Base-by-base conservation (phyloP, 2,113 vertebrate species). In the Condylura cristata region DNA sequence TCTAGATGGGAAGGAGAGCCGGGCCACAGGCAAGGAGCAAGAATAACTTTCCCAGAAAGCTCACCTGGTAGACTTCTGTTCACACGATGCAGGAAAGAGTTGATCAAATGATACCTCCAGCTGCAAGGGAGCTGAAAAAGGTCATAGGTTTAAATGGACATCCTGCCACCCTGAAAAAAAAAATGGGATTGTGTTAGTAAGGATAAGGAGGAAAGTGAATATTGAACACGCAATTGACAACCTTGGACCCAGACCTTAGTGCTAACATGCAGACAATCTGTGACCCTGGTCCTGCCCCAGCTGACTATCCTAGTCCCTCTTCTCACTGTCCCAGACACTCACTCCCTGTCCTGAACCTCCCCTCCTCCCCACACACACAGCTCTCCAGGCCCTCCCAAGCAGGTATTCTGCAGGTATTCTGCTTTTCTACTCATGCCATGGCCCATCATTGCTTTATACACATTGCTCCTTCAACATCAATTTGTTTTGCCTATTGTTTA, bases 321-420 rank as follows among this genome's bases (percentile, higher is more conserved):
- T 46, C 53, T 30, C 11, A 68, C 13, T 12, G 5, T 12, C 16
- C 18, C 0, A 3, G 11, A 7, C 56, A 20, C 3, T 34, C 0
- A 0, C 13, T 41, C 14, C 4, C 4, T 5, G 14, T 8, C 30
- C 76, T 63, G 39, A 5, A 28, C 30, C 4, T 4, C 3, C 9
- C 74, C n/a, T n/a, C n/a, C n/a, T n/a, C n/a, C n/a, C n/a, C n/a
- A n/a, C n/a, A n/a, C n/a, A n/a, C n/a, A 30, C 60, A 44, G 11
- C 2, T 22, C 8, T 24, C 53, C 5, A 2, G 0, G 34, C 22
- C 41, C 61, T 82, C 14, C 84, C 46, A 24, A 8, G 28, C 4
- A 48, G 11, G 11, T 3, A 1, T 53, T 41, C 26, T 14, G 28
- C 4, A 48, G 11, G 11, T 3, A 1, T 53, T 41, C 26, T 14